Evolutionary conservation across 2,113 vertebrate species (phyloP).

Genomic region (Macrotus californicus): DNA sequence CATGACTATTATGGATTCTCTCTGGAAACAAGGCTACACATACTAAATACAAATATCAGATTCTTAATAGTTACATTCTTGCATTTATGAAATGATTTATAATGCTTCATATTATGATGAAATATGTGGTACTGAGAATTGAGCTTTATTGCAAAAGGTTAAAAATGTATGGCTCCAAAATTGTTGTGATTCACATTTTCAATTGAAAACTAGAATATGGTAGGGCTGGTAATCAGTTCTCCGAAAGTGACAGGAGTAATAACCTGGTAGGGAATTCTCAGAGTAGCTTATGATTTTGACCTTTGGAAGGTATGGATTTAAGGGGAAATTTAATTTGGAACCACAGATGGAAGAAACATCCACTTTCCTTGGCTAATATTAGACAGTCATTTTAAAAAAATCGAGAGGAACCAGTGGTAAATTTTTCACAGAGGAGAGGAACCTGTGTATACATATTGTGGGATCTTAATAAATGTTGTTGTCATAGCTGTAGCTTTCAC

Average conservation of each 20-base stretch:
- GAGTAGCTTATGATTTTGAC: slow-evolving; percentile 36
- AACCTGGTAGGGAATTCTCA: neutral
- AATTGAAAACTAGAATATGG: neutral
- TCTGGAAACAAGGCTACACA: neutral
- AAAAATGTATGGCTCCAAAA: neutral
- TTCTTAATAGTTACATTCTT: neutral
- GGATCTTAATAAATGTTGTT: slow-evolving; percentile 46
- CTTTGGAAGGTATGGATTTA: slow-evolving; percentile 30
- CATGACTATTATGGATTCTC: neutral
- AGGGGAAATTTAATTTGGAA: slow-evolving; percentile 33
- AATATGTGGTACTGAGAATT: neutral
- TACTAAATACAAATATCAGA: neutral
- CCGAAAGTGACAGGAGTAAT: slow-evolving; percentile 5
- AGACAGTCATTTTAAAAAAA: slow-evolving; percentile 19
- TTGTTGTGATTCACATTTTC: slow-evolving; percentile 21
- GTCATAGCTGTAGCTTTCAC: slow-evolving; percentile 17
- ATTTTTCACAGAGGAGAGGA: neutral
- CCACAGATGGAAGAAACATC: neutral
- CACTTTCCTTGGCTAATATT: slow-evolving; percentile 25
- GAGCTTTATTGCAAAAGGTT: slow-evolving; percentile 9
- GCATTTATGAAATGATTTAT: neutral
- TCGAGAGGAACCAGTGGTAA: neutral
- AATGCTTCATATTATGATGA: neutral
- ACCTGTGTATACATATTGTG: neutral
- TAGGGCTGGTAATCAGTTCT: neutral